Conservation (phyloP, 2,888 invertebrate genomes). For the Cataglyphis cursor region DNA sequence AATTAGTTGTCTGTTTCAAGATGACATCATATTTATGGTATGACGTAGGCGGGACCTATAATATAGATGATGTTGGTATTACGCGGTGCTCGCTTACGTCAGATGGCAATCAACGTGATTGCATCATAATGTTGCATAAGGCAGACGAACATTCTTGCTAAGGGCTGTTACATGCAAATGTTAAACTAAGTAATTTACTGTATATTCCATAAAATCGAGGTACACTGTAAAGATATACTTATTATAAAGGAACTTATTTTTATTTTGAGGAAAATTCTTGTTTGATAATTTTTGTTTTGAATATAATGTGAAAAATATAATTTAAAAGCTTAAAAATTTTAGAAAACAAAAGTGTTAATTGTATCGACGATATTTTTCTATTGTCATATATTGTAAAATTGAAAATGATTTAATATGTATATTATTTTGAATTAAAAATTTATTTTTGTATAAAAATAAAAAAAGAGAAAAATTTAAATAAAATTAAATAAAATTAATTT, state of each 20-base stretch:
- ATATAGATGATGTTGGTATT: constrained; percentile 19
- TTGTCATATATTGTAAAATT: not conserved
- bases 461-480: not conserved
- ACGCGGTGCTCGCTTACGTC: constrained; percentile 35
- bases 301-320: not conserved
- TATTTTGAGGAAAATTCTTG: not conserved
- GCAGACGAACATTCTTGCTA: constrained; percentile 37
- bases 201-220: not conserved
- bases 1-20: not conserved
- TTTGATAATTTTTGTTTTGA: not conserved
- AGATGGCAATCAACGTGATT: constrained; percentile 38
- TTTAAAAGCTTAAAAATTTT: not conserved
- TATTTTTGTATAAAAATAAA: not conserved
- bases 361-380: not conserved
- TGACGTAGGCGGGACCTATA: constrained; percentile 42
- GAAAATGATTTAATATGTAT: not conserved
- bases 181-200: not conserved
- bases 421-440: not conserved
- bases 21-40: constrained; percentile 29
- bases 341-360: not conserved
- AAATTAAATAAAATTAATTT: not conserved
- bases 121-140: constrained; percentile 36
- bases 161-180: constrained; percentile 24
- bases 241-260: not conserved
- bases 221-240: not conserved